Evolutionary conservation across 2,888 invertebrate species (phyloP).

Genomic region (Operophtera brumata): DNA sequence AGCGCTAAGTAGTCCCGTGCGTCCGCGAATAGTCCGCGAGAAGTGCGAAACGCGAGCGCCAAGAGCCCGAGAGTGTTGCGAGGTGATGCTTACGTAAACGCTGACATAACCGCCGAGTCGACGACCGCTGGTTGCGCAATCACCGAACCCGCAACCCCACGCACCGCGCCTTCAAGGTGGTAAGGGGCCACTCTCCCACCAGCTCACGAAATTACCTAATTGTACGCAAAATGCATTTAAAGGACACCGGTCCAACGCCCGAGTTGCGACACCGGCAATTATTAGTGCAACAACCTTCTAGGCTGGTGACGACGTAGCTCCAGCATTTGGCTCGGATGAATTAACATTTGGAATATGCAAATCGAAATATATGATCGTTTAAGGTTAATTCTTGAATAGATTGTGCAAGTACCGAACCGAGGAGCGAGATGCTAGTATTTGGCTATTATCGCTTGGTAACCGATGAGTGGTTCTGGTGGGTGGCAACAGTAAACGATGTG

Average conservation of each 20-base stretch:
- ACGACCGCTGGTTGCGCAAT: slow-evolving; percentile 78
- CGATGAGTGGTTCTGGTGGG: neutral
- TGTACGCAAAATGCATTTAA: slow-evolving; percentile 74
- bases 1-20: slow-evolving; percentile 62
- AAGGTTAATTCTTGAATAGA: slow-evolving; percentile 17
- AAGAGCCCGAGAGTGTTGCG: slow-evolving; percentile 69
- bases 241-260: slow-evolving; percentile 69
- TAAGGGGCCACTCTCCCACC: slow-evolving; percentile 57
- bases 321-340: slow-evolving; percentile 45
- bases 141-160: slow-evolving; percentile 75
- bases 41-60: slow-evolving; percentile 73
- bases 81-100: slow-evolving; percentile 77
- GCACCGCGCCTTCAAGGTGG: slow-evolving; percentile 58
- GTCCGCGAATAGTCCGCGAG: slow-evolving; percentile 70
- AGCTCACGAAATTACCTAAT: slow-evolving; percentile 69
- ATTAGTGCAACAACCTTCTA: slow-evolving; percentile 73
- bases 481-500: slow-evolving; percentile 12
- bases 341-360: slow-evolving; percentile 58
- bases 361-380: slow-evolving; percentile 38
- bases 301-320: slow-evolving; percentile 53
- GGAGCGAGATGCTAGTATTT: neutral
- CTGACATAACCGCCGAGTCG: slow-evolving; percentile 80
- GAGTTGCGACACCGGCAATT: slow-evolving; percentile 67
- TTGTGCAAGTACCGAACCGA: slow-evolving; percentile 19
- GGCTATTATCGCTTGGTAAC: slow-evolving; percentile 3